Percentiles rank a stretch among this genome's conserved stretches.
phyloP scores from a whole-genome alignment of 2,797 vertebrate genomes.

The Avahi laniger region DNA sequence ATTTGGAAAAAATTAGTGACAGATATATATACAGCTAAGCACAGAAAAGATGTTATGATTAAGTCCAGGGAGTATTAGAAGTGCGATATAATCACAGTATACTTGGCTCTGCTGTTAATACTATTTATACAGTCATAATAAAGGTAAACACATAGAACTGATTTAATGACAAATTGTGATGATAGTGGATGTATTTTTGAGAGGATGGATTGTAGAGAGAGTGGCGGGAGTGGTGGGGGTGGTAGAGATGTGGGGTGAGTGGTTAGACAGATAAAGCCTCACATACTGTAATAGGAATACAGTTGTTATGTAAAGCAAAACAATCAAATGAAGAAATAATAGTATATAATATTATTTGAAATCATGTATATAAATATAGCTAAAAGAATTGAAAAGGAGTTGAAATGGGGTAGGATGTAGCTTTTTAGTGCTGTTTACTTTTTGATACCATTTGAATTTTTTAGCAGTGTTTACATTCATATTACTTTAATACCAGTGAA shows the following conservation, averaged over 20 bases:
- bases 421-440: slow-evolving; percentile 14
- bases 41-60: background rate
- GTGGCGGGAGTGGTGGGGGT: background rate
- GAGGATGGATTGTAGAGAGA: background rate
- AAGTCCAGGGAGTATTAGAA: background rate
- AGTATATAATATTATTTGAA: background rate
- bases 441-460: slow-evolving; percentile 1
- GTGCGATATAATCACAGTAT: background rate
- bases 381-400: background rate
- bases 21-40: background rate
- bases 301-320: background rate
- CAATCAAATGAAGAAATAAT: background rate
- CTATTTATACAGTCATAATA: background rate
- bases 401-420: background rate
- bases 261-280: background rate
- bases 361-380: background rate
- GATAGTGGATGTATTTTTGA: background rate
- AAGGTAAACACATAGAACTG: background rate
- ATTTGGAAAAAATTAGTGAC: slow-evolving; percentile 25
- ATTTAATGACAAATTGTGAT: background rate
- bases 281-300: background rate
- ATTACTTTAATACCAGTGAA: background rate
- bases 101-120: background rate
- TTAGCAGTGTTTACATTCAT: background rate
- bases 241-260: background rate